Evolutionary conservation across 1,140 invertebrate genomes (phyloP).

Genomic region (Cataglyphis hispanica): DNA sequence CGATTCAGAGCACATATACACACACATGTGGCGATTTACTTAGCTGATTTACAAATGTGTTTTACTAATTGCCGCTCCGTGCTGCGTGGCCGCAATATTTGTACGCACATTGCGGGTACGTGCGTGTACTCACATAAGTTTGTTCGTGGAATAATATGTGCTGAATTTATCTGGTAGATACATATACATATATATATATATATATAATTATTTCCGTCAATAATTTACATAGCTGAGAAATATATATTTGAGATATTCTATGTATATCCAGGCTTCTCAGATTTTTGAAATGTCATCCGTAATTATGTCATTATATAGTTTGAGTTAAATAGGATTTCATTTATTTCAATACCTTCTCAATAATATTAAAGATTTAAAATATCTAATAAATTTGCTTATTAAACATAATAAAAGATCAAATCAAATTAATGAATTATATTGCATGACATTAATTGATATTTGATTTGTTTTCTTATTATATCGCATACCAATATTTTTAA

Average conservation of each 20-base stretch:
- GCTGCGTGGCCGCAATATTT: slow-evolving; percentile 59
- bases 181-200: too few relatives aligned
- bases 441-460: not conserved
- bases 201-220: not conserved
- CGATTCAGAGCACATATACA: slow-evolving; percentile 28
- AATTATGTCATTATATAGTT: not conserved
- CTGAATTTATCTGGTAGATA: slow-evolving; percentile 26
- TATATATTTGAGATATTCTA: not conserved
- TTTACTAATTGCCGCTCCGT: slow-evolving; percentile 49
- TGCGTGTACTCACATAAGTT: slow-evolving; percentile 25
- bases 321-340: not conserved
- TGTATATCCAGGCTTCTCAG: not conserved
- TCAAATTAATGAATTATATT: slow-evolving; percentile 21
- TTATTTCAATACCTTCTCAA: not conserved
- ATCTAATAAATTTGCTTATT: slow-evolving; percentile 5
- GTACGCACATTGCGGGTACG: slow-evolving; percentile 36
- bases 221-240: not conserved
- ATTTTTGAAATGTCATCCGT: not conserved
- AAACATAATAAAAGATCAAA: not conserved
- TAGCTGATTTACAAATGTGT: slow-evolving; percentile 58
- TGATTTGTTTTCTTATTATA: not conserved
- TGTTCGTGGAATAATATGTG: slow-evolving; percentile 24
- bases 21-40: slow-evolving; percentile 39
- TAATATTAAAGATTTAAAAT: not conserved
- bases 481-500: not conserved